phyloP scores from a whole-genome alignment of 2,113 vertebrate genomes.

The Notiomystis cincta region DNA sequence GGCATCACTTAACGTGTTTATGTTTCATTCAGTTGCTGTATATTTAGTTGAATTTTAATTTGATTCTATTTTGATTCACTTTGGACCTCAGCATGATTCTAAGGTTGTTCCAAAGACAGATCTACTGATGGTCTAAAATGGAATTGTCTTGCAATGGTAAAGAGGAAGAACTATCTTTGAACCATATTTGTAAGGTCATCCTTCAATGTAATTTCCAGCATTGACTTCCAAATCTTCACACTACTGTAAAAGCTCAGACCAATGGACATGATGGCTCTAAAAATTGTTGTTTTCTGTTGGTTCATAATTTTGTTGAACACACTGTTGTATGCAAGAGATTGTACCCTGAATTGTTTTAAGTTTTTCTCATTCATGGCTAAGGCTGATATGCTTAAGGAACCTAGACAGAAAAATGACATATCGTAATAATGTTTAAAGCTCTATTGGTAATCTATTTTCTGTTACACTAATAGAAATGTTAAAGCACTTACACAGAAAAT shows the following conservation, averaged over 20 bases:
- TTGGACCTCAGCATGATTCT: neutral
- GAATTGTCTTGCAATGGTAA: neutral
- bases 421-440: neutral
- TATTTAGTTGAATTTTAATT: neutral
- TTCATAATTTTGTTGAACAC: neutral
- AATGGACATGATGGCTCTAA: neutral
- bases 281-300: neutral
- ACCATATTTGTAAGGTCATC: neutral
- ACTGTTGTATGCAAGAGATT: neutral
- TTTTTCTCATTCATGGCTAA: neutral
- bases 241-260: neutral
- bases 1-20: neutral
- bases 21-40: neutral
- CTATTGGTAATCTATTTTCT: neutral
- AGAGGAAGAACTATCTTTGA: neutral
- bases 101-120: neutral
- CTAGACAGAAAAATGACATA: neutral
- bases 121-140: rapidly evolving
- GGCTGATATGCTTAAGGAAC: neutral
- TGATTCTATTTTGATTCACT: neutral
- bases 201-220: neutral
- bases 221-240: neutral
- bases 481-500: neutral
- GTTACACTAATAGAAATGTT: neutral
- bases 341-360: neutral